Base-by-base conservation (phyloP, 2,113 vertebrate genomes). In the Cyanoderma ruficeps region DNA sequence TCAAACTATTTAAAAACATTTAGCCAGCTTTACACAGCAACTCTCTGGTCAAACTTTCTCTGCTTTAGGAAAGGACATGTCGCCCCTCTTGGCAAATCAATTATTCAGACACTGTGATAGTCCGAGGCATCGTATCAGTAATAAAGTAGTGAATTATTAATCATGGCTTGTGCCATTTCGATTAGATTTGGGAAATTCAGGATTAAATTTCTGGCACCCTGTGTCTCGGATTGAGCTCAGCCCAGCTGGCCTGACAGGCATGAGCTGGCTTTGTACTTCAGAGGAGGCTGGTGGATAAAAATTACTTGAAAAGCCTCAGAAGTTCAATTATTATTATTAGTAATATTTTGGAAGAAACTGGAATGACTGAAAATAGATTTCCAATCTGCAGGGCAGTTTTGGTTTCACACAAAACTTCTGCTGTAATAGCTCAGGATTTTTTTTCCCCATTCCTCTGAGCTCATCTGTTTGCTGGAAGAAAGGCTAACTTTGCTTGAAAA, bases 141-240 rank as follows among this genome's bases (percentile, higher is more conserved):
- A 98, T 98, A 98, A 98, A 97, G 95, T 87, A 70, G 71, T 98
- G 96, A 97, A 98, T 98, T 98, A 98, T 98, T 97, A 97, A 98
- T 97, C 96, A 96, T 0, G 82, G 85, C 95, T 97, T 97, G 97
- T 93, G 97, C 95, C 30, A 9, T 97, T 97, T 97, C 84, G 93
- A 97, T 98, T 98, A 97, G 96, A 97, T 97, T 97, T 97, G 96
- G 96, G 97, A 97, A 97, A 96, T 92, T 96, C 92, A 97, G 97
- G 97, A 97, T 97, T 97, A 97, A 96, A 97, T 97, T 97, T 97
- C 96, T 96, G 95, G 97, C 97, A 97, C 97, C 96, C 97, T 6
- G 74, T 94, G 97, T 97, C 96, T 97, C 75, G 0, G 94, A 96
- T 96, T 94, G 94, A 95, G 94, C 93, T 96, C 96, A 95, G 93